Evolutionary conservation across 2,113 vertebrate genomes (phyloP).

Genomic region (Semnopithecus entellus): DNA sequence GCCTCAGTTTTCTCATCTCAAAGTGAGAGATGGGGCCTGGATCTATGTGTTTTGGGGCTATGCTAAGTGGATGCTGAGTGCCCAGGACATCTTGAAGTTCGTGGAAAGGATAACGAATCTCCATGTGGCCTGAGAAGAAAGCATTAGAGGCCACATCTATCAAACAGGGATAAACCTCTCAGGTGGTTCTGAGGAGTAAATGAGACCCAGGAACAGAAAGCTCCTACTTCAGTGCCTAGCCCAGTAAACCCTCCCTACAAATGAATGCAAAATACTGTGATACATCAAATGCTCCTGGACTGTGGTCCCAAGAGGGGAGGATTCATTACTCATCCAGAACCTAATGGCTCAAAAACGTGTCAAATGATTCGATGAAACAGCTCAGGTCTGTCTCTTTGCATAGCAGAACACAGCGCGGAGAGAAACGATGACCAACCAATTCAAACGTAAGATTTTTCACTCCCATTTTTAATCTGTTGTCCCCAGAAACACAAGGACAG

Average conservation of each 20-base stretch:
- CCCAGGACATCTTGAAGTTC: background rate
- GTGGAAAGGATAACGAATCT: background rate
- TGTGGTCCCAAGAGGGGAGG: accelerated
- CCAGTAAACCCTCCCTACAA: background rate
- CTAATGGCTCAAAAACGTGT: background rate
- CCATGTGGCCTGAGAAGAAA: background rate
- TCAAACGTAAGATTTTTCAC: background rate
- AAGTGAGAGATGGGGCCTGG: background rate
- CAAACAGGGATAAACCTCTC: background rate
- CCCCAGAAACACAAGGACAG: background rate
- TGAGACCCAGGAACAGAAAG: background rate
- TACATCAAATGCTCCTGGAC: background rate
- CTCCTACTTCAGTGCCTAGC: background rate
- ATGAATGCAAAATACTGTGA: background rate
- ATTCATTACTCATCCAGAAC: background rate
- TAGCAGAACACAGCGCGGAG: accelerated
- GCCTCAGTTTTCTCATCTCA: background rate
- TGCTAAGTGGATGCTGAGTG: accelerated
- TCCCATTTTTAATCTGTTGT: background rate
- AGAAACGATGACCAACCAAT: background rate
- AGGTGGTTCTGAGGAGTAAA: background rate
- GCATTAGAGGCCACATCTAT: background rate
- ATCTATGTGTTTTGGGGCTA: background rate
- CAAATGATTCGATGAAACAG: background rate
- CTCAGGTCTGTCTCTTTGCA: background rate